Conservation (phyloP, 2,888 invertebrate genomes). For the Xestia rhomboidea region DNA sequence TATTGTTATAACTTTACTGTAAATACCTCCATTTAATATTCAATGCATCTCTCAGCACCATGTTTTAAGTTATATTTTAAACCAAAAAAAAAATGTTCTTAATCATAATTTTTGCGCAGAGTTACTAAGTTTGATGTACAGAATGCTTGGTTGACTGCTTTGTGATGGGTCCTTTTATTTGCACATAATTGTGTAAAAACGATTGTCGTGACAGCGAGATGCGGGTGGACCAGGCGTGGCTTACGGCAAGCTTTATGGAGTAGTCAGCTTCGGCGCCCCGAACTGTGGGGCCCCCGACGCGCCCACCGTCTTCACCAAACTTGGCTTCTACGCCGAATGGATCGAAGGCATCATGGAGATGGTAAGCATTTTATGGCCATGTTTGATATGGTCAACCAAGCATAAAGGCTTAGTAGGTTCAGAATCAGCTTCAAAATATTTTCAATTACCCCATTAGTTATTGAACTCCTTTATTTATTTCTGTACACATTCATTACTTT, state of each 20-base stretch:
- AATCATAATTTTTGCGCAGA: background rate
- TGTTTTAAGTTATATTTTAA: background rate
- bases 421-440: background rate
- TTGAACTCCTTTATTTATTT: background rate
- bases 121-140: background rate
- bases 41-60: background rate
- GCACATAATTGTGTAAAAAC: background rate
- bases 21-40: background rate
- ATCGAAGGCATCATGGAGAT: conserved; percentile 80
- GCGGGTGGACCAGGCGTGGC: conserved; percentile 83
- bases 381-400: background rate
- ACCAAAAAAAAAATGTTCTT: background rate
- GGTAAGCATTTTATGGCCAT: conserved; percentile 65
- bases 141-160: background rate
- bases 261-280: conserved; percentile 83
- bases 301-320: conserved; percentile 85
- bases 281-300: conserved; percentile 80
- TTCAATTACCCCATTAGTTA: background rate
- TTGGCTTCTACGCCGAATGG: conserved; percentile 82
- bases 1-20: background rate
- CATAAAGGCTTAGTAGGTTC: background rate
- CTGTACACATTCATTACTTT: background rate
- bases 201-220: conserved; percentile 74
- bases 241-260: conserved; percentile 75
- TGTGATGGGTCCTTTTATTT: background rate